phyloP scores from a whole-genome alignment of 2,797 vertebrate genomes.

The Rhadinocentrus ornatus region DNA sequence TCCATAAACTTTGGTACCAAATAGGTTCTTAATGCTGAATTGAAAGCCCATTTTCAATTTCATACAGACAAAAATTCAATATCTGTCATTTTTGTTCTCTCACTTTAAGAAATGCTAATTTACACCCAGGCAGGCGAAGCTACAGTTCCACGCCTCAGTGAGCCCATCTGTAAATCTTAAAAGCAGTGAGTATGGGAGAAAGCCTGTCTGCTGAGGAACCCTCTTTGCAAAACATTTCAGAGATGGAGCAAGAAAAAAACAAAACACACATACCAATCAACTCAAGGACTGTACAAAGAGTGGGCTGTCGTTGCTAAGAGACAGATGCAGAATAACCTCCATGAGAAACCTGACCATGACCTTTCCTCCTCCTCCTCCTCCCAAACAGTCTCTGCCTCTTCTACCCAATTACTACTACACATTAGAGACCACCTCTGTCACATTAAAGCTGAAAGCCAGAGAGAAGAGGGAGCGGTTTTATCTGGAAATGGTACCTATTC shows the following conservation, averaged over 20 bases:
- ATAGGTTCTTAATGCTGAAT: background rate
- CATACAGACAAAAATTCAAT: background rate
- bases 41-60: constrained; percentile 3
- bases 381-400: constrained; percentile 61
- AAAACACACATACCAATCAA: constrained; percentile 62
- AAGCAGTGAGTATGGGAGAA: constrained; percentile 57
- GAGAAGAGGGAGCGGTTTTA: constrained; percentile 23
- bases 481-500: constrained; percentile 35
- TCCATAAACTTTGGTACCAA: background rate
- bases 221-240: constrained; percentile 62
- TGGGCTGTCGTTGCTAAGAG: constrained; percentile 77
- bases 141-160: constrained; percentile 48
- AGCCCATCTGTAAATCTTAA: constrained; percentile 61
- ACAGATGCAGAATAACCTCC: constrained; percentile 80
- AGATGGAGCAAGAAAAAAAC: constrained; percentile 17
- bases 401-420: constrained; percentile 68
- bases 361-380: constrained; percentile 47
- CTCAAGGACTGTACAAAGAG: constrained; percentile 74
- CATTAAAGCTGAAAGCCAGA: constrained; percentile 61
- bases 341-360: constrained; percentile 78
- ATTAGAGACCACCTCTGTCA: constrained; percentile 73
- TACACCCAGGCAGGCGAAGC: constrained; percentile 22
- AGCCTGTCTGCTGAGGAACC: constrained; percentile 56
- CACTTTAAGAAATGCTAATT: constrained; percentile 36
- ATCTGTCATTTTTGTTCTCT: constrained; percentile 21